Percentiles rank a stretch among this genome's conserved stretches.
Evolutionary conservation across 2,797 vertebrate species (phyloP).

Genomic region (Antennarius maculatus): DNA sequence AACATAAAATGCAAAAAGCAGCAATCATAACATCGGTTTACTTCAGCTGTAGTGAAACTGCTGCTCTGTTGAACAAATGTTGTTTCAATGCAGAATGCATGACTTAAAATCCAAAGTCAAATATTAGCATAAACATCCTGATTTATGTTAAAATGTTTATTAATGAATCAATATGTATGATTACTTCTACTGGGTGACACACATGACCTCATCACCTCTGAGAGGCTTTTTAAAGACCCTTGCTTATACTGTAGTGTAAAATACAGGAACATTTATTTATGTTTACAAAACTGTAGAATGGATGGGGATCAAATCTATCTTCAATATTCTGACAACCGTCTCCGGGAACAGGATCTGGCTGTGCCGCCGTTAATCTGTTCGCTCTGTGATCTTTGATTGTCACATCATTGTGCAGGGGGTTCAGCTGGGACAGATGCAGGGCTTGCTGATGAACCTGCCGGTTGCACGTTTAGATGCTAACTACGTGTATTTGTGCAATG

Average conservation of each 20-base stretch:
- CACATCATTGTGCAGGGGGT: neutral
- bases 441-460: neutral
- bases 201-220: too few species aligned
- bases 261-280: too few species aligned
- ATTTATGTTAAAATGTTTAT: conserved; percentile 23
- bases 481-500: too few species aligned
- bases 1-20: neutral
- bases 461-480: too few species aligned
- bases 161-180: conserved; percentile 9
- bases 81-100: neutral
- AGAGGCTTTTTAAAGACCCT: too few species aligned
- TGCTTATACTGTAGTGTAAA: too few species aligned
- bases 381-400: neutral
- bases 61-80: neutral
- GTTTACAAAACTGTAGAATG: too few species aligned
- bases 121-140: conserved; percentile 8
- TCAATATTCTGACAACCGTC: too few species aligned
- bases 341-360: neutral
- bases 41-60: neutral
- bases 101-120: conserved; percentile 2
- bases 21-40: neutral
- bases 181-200: conserved; percentile 3
- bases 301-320: too few species aligned
- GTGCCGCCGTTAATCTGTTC: neutral
- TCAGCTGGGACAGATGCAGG: neutral